A percentile compares a stretch with the other conserved stretches of the same genome.
phyloP scores from a whole-genome alignment of 2,888 invertebrate genomes.

The Sinodicranocentrus sp. region DNA sequence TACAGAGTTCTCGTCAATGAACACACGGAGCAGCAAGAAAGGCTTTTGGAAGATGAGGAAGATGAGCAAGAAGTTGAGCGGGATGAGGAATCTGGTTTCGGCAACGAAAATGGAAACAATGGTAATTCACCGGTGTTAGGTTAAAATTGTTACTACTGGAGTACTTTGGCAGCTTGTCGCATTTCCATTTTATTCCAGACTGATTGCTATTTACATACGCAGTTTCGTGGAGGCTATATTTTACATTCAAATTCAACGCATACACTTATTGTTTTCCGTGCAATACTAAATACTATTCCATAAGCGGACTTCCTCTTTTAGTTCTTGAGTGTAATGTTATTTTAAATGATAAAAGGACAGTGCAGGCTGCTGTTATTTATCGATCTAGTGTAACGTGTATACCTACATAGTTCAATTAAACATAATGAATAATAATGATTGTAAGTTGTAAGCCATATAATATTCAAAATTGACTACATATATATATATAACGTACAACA shows the following conservation, averaged over 20 bases:
- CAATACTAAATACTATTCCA: background rate
- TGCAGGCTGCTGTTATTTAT: constrained; percentile 59
- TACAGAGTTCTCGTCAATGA: constrained; percentile 82
- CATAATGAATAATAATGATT: too few species aligned
- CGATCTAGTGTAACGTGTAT: constrained; percentile 2
- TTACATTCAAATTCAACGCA: too few species aligned
- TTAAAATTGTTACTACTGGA: constrained; percentile 12
- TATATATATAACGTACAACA: too few species aligned
- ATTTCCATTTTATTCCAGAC: constrained; percentile 58
- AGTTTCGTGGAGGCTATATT: too few species aligned
- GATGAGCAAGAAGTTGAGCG: constrained; percentile 77
- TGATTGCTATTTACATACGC: constrained; percentile 10
- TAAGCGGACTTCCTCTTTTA: background rate
- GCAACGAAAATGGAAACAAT: constrained; percentile 37
- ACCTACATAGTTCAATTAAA: too few species aligned
- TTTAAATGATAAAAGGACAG: constrained; percentile 21
- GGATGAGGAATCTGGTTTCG: constrained; percentile 59
- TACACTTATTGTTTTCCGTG: constrained; percentile 20
- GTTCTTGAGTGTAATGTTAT: background rate
- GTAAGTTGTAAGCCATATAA: too few species aligned
- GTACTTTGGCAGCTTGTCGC: constrained; percentile 9
- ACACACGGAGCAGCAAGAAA: constrained; percentile 83
- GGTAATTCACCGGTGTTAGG: constrained; percentile 30
- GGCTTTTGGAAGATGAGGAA: constrained; percentile 83
- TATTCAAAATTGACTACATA: too few species aligned